Evolutionary conservation across 2,888 invertebrate species (phyloP), one percentile per base, ranked within the genome.

Genomic region (Serripes groenlandicus): DNA sequence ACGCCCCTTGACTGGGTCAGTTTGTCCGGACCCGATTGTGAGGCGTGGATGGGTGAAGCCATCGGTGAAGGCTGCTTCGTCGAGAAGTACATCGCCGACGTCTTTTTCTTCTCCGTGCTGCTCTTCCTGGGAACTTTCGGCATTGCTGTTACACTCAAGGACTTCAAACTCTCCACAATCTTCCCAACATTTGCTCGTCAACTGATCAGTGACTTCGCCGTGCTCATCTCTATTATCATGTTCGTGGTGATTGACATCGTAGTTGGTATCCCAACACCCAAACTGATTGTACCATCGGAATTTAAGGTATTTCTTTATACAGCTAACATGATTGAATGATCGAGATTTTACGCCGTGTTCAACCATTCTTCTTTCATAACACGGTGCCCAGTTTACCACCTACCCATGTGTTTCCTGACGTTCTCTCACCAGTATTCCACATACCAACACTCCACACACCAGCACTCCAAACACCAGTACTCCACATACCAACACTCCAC

Each of bases 181-280:
- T 85, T 85, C 74, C 85, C 84, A 21, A 74, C 81, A 0, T 70
- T 70, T 97, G 96, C 98, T 32, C 96, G 99, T 79, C 97, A 97
- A 95, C 96, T 98, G 77, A 96, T 99, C 83, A 98, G 98, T 93
- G 99, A 99, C 94, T 99, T 99, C 95, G 97, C 99, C 35, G 99
- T 99, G 0, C 97, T 99, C 89, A 97, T 99, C 92, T 98, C 99
- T 37, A 99, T 99, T 92, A 95, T 98, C 83, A 96, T 97, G 23
- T 99, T 99, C 99, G 97, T 97, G 0, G 95, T 96, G 74, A 94
- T 98, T 86, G 99, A 99, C 94, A 96, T 96, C 92, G 95, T 96
- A 88, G 96, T 97, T 78, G 97, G 97, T 74, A 97, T 99, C 52
- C 96, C 96, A 85, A 99, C 99, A 1, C 99, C 99, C 37, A 99